Evolutionary conservation across 2,113 vertebrate species (phyloP).

Genomic region (Lutjanus erythropterus): DNA sequence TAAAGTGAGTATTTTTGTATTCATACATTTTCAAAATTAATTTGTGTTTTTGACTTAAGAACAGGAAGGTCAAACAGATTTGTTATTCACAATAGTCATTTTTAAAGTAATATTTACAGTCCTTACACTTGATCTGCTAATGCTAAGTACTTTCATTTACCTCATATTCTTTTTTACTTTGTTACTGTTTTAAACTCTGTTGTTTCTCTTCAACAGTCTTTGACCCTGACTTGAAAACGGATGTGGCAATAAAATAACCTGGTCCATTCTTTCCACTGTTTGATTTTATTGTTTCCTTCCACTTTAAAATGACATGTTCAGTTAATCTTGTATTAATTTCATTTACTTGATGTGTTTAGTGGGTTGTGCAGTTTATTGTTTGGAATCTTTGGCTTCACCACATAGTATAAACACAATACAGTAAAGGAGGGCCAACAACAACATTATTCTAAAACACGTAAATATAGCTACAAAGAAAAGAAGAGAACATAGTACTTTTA

Average conservation of each 20-base stretch:
- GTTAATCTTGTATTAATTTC: background rate
- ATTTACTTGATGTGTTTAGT: background rate
- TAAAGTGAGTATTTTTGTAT: background rate
- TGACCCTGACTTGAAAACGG: slow-evolving; percentile 1
- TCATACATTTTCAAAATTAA: background rate
- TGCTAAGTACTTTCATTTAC: background rate
- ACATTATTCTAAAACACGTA: background rate
- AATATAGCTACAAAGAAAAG: background rate
- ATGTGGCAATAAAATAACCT: background rate
- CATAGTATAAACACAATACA: background rate
- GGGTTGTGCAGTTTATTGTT: background rate
- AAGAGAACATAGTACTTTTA: too few relatives aligned
- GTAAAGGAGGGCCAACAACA: too few relatives aligned
- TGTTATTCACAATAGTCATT: background rate
- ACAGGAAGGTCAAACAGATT: background rate
- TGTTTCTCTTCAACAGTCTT: background rate
- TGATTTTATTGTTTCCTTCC: slow-evolving; percentile 9
- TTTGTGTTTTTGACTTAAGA: background rate
- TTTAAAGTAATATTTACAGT: background rate
- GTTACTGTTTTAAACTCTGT: background rate
- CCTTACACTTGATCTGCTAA: background rate
- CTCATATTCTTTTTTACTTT: background rate
- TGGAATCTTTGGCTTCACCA: background rate
- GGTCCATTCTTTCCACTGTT: background rate
- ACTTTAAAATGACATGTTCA: background rate